phyloP scores from a whole-genome alignment of 2,888 invertebrate species.

The Apodemia zela region DNA sequence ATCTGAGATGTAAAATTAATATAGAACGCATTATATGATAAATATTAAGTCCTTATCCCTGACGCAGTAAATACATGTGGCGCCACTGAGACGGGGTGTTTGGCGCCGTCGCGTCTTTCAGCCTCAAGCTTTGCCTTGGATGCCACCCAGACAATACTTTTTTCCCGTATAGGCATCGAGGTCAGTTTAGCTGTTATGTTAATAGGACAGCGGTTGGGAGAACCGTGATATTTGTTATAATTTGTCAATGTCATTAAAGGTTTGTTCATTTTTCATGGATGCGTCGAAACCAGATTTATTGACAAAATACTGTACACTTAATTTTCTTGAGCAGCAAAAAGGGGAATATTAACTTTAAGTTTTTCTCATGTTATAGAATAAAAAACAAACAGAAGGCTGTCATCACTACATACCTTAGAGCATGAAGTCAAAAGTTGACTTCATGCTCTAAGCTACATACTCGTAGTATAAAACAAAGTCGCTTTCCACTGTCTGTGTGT shows the following conservation, averaged over 20 bases:
- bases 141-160: conserved; percentile 69
- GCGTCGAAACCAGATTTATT: conserved; percentile 35
- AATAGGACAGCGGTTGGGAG: conserved; percentile 58
- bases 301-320: conserved; percentile 42
- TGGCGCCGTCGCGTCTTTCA: conserved; percentile 75
- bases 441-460: too few relatives aligned
- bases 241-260: conserved; percentile 64
- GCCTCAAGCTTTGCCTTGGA: conserved; percentile 56
- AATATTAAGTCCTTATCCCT: conserved; percentile 15
- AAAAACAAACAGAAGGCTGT: too few relatives aligned
- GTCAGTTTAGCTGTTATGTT: conserved; percentile 67
- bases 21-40: conserved; percentile 16
- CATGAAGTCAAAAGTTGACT: too few relatives aligned
- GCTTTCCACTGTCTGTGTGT: too few relatives aligned
- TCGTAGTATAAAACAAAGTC: too few relatives aligned
- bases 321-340: neutral
- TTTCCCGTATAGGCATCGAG: conserved; percentile 71
- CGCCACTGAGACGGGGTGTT: conserved; percentile 49
- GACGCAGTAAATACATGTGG: conserved; percentile 33
- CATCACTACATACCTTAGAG: too few relatives aligned
- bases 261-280: conserved; percentile 47
- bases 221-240: conserved; percentile 47
- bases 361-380: too few relatives aligned
- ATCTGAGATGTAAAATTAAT: conserved; percentile 5
- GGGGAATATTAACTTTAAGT: neutral